These are phyloP conservation scores for Epistrophe eligans DNA, from an alignment of 2,888 invertebrate species.

Conservation along the genomic window DNA sequence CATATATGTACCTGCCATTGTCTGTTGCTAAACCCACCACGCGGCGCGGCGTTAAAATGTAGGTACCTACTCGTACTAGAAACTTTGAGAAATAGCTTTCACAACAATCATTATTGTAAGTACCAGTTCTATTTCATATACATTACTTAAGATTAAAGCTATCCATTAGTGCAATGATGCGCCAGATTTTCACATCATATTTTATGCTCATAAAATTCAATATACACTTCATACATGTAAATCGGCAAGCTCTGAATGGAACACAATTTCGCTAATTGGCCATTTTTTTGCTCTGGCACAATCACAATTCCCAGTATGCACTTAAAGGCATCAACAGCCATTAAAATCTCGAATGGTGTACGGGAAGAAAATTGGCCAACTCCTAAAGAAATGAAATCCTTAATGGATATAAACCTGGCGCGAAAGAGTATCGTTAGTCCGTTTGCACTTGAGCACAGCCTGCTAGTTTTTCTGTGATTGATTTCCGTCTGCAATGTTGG, in stretches of 20 bases:
- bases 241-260: constrained; percentile 79
- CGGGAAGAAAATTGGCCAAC: constrained; percentile 74
- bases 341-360: constrained; percentile 71
- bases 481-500: constrained; percentile 67
- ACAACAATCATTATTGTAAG: constrained; percentile 46
- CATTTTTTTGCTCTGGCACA: constrained; percentile 70
- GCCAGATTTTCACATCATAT: constrained; percentile 60
- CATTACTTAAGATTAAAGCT: constrained; percentile 56
- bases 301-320: constrained; percentile 71
- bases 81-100: constrained; percentile 31
- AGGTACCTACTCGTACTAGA: not conserved
- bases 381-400: constrained; percentile 70
- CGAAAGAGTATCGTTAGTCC: constrained; percentile 70
- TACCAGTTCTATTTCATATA: constrained; percentile 41
- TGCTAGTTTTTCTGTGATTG: constrained; percentile 73
- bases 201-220: constrained; percentile 58
- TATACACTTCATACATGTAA: constrained; percentile 58
- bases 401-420: constrained; percentile 71
- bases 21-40: not conserved
- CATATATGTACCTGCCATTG: not conserved
- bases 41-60: not conserved
- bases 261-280: constrained; percentile 84
- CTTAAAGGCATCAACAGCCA: constrained; percentile 73
- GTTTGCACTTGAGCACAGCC: constrained; percentile 66
- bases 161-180: constrained; percentile 72